Percentiles rank a stretch among this genome's conserved stretches.
These are phyloP conservation scores for Cataglyphis altisquamis DNA, from an alignment of 2,888 invertebrate species.

Conservation along the genomic window DNA sequence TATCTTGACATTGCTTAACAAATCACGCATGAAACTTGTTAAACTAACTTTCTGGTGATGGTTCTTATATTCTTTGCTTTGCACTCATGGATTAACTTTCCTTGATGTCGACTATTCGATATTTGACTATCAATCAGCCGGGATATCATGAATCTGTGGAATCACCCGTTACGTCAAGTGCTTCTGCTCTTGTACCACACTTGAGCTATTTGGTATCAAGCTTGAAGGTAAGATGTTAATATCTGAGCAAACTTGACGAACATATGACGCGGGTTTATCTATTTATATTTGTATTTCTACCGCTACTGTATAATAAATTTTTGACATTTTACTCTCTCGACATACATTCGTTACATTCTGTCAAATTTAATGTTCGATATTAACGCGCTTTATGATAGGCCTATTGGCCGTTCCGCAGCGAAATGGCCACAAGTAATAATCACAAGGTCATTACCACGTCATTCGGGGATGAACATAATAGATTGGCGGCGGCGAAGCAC, in stretches of 20 bases:
- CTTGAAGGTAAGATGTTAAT: slow-evolving; percentile 89
- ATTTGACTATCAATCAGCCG: slow-evolving; percentile 77
- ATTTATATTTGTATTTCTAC: neutral
- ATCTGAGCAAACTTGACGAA: slow-evolving; percentile 60
- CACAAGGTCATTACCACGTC: slow-evolving; percentile 88
- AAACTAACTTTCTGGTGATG: slow-evolving; percentile 57
- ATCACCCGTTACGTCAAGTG: slow-evolving; percentile 82
- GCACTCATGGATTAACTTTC: slow-evolving; percentile 64
- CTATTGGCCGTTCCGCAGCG: slow-evolving; percentile 93
- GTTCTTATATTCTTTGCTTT: slow-evolving; percentile 63
- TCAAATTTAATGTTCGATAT: slow-evolving; percentile 31
- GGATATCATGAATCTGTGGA: slow-evolving; percentile 84
- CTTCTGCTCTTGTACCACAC: slow-evolving; percentile 89
- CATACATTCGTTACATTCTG: slow-evolving; percentile 11
- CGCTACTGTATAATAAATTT: slow-evolving; percentile 20
- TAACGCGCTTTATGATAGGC: slow-evolving; percentile 77
- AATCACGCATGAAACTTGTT: slow-evolving; percentile 23
- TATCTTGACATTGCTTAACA: slow-evolving; percentile 45
- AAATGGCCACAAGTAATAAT: slow-evolving; percentile 89
- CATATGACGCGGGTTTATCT: slow-evolving; percentile 27
- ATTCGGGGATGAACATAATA: slow-evolving; percentile 65
- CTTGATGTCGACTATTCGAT: slow-evolving; percentile 60
- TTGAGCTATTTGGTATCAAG: slow-evolving; percentile 90
- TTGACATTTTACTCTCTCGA: slow-evolving; percentile 6
- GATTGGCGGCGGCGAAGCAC: slow-evolving; percentile 60